phyloP scores from a whole-genome alignment of 2,113 vertebrate species.

The Brevimyrus niger region DNA sequence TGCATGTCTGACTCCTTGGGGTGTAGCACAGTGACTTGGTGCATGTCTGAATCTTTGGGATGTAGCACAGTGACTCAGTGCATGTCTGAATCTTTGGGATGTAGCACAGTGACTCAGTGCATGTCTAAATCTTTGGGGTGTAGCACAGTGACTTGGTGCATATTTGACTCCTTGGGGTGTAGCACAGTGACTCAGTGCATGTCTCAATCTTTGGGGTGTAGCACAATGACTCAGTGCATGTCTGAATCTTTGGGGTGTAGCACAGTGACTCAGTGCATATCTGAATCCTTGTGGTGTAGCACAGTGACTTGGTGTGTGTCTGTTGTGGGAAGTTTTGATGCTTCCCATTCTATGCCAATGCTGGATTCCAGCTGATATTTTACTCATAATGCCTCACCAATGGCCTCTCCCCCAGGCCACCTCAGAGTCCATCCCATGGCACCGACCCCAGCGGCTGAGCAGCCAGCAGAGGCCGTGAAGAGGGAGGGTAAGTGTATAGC shows the following conservation, averaged over 20 bases:
- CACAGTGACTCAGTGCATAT: background rate
- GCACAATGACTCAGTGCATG: background rate
- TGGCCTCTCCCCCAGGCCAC: slow-evolving; percentile 45
- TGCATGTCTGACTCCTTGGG: too few species aligned
- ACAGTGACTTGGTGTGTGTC: background rate
- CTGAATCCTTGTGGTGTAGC: background rate
- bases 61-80: too few species aligned
- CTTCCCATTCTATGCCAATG: background rate
- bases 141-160: background rate
- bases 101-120: too few species aligned
- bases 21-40: background rate
- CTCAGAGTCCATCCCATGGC: slow-evolving; percentile 58
- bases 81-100: too few species aligned
- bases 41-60: background rate
- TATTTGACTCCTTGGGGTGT: background rate
- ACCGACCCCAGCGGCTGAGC: slow-evolving; percentile 41
- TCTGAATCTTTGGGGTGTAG: background rate
- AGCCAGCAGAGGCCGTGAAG: slow-evolving; percentile 46
- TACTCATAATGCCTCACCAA: background rate
- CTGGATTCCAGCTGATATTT: background rate
- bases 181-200: background rate
- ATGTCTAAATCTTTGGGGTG: too few species aligned
- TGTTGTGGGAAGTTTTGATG: background rate
- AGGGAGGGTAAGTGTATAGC: slow-evolving; percentile 51
- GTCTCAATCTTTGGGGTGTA: background rate